A percentile compares a stretch with the other conserved stretches of the same genome.
These are phyloP conservation scores for Puntigrus tetrazona DNA, from an alignment of 2,113 vertebrate genomes.

Conservation along the genomic window DNA sequence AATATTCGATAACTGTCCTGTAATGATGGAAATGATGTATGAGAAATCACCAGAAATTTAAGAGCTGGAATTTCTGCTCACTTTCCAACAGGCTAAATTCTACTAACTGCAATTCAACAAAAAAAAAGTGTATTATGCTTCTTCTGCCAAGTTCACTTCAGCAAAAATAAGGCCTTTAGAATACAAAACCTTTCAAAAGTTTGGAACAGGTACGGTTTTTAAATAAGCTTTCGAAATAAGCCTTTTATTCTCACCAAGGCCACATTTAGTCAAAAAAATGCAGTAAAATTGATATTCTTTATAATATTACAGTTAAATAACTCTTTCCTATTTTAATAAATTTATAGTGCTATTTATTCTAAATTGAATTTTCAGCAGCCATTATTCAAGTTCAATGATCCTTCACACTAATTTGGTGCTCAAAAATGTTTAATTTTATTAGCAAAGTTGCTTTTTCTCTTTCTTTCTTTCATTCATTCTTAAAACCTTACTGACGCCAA, in stretches of 20 bases:
- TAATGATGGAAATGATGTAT: slow-evolving; percentile 64
- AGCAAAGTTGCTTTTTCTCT: neutral
- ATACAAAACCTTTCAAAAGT: neutral
- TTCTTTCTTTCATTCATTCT: neutral
- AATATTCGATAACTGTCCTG: slow-evolving; percentile 61
- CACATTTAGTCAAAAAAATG: neutral
- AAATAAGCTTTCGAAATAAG: neutral
- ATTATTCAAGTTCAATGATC: no score
- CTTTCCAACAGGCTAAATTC: slow-evolving; percentile 59
- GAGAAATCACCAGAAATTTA: slow-evolving; percentile 61
- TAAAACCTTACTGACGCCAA: neutral
- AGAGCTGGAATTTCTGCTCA: slow-evolving; percentile 43
- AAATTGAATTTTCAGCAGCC: neutral
- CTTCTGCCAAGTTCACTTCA: neutral
- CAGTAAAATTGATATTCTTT: neutral
- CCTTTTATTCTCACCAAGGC: neutral
- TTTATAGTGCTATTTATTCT: no score
- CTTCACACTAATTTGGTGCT: neutral
- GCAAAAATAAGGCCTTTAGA: neutral
- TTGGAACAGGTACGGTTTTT: neutral
- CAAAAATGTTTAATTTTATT: neutral
- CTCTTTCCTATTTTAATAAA: neutral
- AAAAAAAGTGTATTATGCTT: neutral
- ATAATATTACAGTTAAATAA: neutral
- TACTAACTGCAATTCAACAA: slow-evolving; percentile 52